Evolutionary conservation across 2,797 vertebrate genomes (phyloP).

Genomic region (Danionella dracula): DNA sequence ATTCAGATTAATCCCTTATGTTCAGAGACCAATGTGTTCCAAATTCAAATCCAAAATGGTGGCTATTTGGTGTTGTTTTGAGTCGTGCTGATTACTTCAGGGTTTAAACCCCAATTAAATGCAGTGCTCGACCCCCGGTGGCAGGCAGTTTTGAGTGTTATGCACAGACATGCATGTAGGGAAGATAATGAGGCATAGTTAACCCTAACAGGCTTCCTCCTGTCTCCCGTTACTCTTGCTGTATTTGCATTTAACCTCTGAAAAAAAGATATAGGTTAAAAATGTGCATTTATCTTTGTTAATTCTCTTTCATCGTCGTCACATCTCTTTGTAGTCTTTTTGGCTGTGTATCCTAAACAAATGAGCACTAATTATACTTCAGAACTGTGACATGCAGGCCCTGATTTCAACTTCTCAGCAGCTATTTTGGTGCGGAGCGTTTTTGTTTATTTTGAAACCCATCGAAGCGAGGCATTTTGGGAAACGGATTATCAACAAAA

Average conservation of each 20-base stretch:
- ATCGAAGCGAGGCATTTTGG: background rate
- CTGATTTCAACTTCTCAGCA: slow-evolving; percentile 1
- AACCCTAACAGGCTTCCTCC: slow-evolving; percentile 26
- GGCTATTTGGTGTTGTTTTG: slow-evolving; percentile 41
- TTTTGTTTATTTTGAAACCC: background rate
- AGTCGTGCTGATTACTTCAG: slow-evolving; percentile 33
- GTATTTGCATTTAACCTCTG: slow-evolving; percentile 15
- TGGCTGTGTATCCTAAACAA: background rate
- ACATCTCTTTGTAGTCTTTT: background rate
- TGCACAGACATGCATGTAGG: slow-evolving; percentile 24
- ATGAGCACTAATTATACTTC: background rate
- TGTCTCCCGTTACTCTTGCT: slow-evolving; percentile 22
- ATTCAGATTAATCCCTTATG: slow-evolving; percentile 51
- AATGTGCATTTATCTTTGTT: background rate
- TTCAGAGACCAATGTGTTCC: slow-evolving; percentile 41
- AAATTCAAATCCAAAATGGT: slow-evolving; percentile 48
- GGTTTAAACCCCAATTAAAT: slow-evolving; percentile 31
- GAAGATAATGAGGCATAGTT: slow-evolving; percentile 34
- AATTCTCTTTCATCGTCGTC: background rate
- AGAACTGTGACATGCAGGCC: background rate
- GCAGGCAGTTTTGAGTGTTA: slow-evolving; percentile 28
- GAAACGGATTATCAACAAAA: slow-evolving; percentile 28
- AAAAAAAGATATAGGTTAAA: background rate
- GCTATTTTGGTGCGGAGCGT: background rate
- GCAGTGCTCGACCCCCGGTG: slow-evolving; percentile 27